Evolutionary conservation across 1,140 invertebrate genomes (phyloP).

Genomic region (Apis cerana): DNA sequence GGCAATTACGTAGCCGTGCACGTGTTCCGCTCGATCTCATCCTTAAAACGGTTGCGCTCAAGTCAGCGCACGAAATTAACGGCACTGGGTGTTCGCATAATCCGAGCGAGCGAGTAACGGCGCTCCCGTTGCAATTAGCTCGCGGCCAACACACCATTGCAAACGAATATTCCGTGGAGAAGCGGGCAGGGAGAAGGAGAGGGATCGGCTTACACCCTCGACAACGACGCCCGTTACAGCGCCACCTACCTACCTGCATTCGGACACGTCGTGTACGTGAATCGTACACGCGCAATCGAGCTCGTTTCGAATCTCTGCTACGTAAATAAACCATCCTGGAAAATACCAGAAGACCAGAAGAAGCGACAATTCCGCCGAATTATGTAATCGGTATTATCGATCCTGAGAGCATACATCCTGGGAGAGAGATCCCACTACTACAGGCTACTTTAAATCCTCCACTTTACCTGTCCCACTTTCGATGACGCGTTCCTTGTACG

Average conservation of each 20-base stretch:
- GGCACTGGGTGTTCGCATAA: slow-evolving; percentile 69
- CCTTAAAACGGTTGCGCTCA: slow-evolving; percentile 54
- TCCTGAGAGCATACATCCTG: slow-evolving; percentile 15
- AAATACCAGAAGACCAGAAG: too few species aligned
- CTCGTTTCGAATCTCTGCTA: slow-evolving; percentile 53
- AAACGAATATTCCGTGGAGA: slow-evolving; percentile 68
- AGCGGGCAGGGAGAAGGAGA: slow-evolving; percentile 20
- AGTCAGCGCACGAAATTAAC: slow-evolving; percentile 67
- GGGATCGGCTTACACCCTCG: slow-evolving; percentile 64
- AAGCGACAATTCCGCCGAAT: slow-evolving; percentile 28
- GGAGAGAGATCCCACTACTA: slow-evolving; percentile 29
- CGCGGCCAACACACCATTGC: slow-evolving; percentile 66
- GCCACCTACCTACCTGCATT: slow-evolving; percentile 50
- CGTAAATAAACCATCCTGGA: slow-evolving; percentile 50
- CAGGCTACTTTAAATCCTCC: slow-evolving; percentile 31
- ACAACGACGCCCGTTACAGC: slow-evolving; percentile 65
- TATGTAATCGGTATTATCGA: slow-evolving; percentile 37
- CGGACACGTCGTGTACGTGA: slow-evolving; percentile 49
- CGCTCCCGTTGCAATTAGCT: slow-evolving; percentile 74
- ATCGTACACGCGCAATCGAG: slow-evolving; percentile 37
- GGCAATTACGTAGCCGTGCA: slow-evolving; percentile 14
- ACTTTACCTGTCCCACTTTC: slow-evolving; percentile 62
- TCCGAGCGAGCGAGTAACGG: slow-evolving; percentile 71
- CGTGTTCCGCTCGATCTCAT: slow-evolving; percentile 49
- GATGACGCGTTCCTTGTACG: slow-evolving; percentile 54